Base-by-base conservation (phyloP, 2,888 invertebrate genomes). In the Calameuta pallipes region DNA sequence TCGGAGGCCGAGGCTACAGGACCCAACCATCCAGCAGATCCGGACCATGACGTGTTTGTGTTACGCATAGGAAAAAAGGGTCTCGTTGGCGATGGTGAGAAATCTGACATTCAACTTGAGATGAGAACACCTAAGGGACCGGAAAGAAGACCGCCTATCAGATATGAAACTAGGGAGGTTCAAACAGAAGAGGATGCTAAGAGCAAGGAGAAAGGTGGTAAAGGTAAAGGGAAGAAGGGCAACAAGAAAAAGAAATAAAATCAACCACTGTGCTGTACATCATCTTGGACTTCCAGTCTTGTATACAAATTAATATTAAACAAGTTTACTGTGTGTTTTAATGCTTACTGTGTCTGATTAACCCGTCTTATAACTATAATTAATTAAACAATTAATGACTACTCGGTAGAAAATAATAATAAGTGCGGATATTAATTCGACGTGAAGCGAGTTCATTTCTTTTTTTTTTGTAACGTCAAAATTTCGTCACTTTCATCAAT, bases 61-160 rank as follows among this genome's bases (percentile, higher is more conserved):
- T 91, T 96, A 74, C 94, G 95, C 85, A 95, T 96, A 78, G 96
- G 96, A 1, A 96, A 96, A 87, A 96, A 96, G 87, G 94, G 94
- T 0, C 83, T 91, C 0, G 95, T 95, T 56, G 94, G 95, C 0
- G 94, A 94, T 73, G 94, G 94, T 80, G 96, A 96, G 91, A 95
- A 95, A 89, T 94, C 93, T 76, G 95, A 93, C 76, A 92, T 95
- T 90, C 94, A 96, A 92, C 93, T 96, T 83, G 96, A 96, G 86
- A 90, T 96, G 86, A 93, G 94, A 76, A 96, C 96, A 0, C 96
- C 96, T 0, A 94, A 95, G 80, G 94, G 94, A 0, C 94, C 94
- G 0, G 93, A 94, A 0, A 92, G 93, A 41, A 88, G 92, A 33
- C 93, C 93, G 15, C 94, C 94, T 0, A 92, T 94, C 0, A 93